These are phyloP conservation scores for Huso huso DNA, from an alignment of 2,797 vertebrate species.

Conservation along the genomic window DNA sequence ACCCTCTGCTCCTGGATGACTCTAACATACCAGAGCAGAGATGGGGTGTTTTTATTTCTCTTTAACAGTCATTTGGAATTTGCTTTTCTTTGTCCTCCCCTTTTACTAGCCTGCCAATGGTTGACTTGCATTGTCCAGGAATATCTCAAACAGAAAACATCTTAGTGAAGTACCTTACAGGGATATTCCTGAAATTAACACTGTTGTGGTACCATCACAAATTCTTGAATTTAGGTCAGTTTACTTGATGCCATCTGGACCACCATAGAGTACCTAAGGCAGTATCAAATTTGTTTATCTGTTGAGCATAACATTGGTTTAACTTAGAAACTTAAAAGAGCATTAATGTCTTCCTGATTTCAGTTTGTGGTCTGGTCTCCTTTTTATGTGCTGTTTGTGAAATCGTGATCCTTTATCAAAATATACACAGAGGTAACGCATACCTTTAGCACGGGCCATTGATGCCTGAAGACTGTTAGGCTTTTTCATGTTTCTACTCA, in stretches of 20 bases:
- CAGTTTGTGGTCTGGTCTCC: not conserved
- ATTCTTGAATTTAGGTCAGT: not conserved
- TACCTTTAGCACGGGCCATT: too few species aligned
- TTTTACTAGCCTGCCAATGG: too few species aligned
- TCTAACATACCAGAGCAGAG: too few species aligned
- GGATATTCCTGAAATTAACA: not conserved
- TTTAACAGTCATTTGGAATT: too few species aligned
- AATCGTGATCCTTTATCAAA: not conserved
- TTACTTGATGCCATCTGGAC: constrained; percentile 10
- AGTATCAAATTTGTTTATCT: constrained; percentile 10
- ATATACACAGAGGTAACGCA: not conserved
- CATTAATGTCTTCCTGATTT: constrained; percentile 7
- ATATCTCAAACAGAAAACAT: not conserved
- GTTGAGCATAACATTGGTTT: constrained; percentile 3
- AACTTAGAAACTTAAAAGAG: constrained; percentile 5
- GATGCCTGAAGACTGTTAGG: too few species aligned
- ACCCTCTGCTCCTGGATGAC: too few species aligned
- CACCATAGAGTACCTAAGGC: constrained; percentile 4
- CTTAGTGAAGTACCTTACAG: not conserved
- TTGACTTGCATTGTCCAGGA: too few species aligned
- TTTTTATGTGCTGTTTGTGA: not conserved
- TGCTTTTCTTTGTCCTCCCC: too few species aligned
- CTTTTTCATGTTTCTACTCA: too few species aligned
- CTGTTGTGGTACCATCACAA: constrained; percentile 1
- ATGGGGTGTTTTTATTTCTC: too few species aligned